Evolutionary conservation across 2,113 vertebrate species (phyloP), one percentile per base, ranked within the genome.

Genomic region (Henicopernis longicauda): DNA sequence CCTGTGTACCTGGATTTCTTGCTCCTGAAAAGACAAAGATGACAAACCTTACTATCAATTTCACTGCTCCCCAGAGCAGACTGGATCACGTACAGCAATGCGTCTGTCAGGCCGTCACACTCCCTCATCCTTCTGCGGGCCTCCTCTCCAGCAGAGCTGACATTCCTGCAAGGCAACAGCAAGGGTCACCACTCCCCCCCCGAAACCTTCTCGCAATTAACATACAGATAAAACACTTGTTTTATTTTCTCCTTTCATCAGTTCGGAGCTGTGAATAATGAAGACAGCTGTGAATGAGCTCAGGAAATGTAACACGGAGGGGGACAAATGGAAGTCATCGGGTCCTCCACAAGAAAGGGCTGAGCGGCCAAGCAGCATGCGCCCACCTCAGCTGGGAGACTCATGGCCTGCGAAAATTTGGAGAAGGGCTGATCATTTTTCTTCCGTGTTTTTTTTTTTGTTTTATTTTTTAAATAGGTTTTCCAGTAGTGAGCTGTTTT

Each of bases 21-120:
- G 23, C 59, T 83, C 45, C 69, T 85, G 52, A 82, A 95, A 90
- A 73, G 42, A 95, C 36, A 78, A 96, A 95, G 9, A 76, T 73
- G 89, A 98, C 98, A 94, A 95, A 99, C 99, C 99, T 99, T 99
- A 99, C 99, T 99, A 98, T 99, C 99, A 97, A 99, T 99, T 98
- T 99, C 99, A 84, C 98, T 99, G 98, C 99, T 99, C 94, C 99
- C 99, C 91, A 99, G 98, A 70, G 99, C 99, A 91, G 99, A 99
- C 98, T 99, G 99, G 97, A 99, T 99, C 98, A 99, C 99, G 57
- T 99, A 99, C 77, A 99, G 99, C 98, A 99, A 98, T 44, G 99
- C 99, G 20, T 99, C 99, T 9, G 99, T 99, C 97, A 99, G 99
- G 86, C 99, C 99, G 31, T 99, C 99, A 73, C 99, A 99, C 97